Percentiles rank a stretch among this genome's conserved stretches.
phyloP scores from a whole-genome alignment of 2,888 invertebrate species.

The Amphipyra tragopoginis region DNA sequence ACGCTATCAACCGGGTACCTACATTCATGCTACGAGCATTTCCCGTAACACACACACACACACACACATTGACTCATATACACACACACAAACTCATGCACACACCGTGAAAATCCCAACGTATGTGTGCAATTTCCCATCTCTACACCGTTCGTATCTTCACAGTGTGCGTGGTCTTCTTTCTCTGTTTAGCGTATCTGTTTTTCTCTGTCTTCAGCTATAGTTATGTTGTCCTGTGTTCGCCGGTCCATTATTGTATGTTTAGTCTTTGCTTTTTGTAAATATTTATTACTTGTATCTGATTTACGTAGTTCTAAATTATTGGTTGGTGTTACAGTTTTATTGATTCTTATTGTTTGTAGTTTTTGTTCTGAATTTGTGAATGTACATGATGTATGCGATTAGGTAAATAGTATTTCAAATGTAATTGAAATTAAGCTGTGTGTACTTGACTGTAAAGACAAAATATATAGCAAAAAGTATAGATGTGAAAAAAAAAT shows the following conservation, averaged over 20 bases:
- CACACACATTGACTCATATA: conserved; percentile 10
- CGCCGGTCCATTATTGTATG: conserved; percentile 81
- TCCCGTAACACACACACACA: conserved; percentile 62
- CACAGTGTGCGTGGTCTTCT: conserved; percentile 55
- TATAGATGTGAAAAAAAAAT: too few relatives aligned
- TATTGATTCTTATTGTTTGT: conserved; percentile 39
- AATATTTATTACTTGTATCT: conserved; percentile 65
- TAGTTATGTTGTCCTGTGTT: conserved; percentile 70
- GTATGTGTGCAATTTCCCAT: conserved; percentile 62
- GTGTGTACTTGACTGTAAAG: too few relatives aligned
- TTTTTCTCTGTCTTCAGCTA: conserved; percentile 58
- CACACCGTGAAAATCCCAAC: conserved; percentile 24
- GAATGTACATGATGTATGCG: conserved; percentile 12
- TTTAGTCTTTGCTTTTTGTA: conserved; percentile 74
- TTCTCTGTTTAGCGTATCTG: conserved; percentile 62
- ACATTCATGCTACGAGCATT: conserved; percentile 60
- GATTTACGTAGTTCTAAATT: conserved; percentile 57
- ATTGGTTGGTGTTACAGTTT: conserved; percentile 45
- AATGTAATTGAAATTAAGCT: too few relatives aligned
- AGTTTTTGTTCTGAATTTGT: conserved; percentile 12
- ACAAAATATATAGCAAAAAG: too few relatives aligned
- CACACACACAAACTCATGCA: conserved; percentile 34
- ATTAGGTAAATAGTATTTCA: not conserved
- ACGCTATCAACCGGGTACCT: conserved; percentile 50
- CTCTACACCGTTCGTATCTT: conserved; percentile 39